These are phyloP conservation scores for Mallotus villosus DNA, from an alignment of 2,797 vertebrate genomes.

Conservation along the genomic window DNA sequence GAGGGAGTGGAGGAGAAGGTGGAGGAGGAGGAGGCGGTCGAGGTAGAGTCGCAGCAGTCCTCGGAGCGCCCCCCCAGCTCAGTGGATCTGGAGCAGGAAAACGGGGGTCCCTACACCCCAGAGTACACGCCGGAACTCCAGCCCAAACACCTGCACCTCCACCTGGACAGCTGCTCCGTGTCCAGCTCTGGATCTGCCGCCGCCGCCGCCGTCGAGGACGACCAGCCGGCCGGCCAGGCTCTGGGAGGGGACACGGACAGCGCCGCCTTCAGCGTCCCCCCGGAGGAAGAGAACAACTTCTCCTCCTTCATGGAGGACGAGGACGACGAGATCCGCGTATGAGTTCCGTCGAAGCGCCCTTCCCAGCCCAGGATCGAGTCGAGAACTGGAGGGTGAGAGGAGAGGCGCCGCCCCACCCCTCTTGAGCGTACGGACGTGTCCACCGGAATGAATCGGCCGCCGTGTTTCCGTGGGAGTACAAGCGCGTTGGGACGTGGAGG, in stretches of 20 bases:
- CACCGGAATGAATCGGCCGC: constrained; percentile 8
- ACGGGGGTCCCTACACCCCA: constrained; percentile 64
- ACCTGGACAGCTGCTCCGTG: constrained; percentile 82
- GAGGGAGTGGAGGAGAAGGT: constrained; percentile 24
- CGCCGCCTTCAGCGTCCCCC: constrained; percentile 70
- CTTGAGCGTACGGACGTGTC: constrained; percentile 5
- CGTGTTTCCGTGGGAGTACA: constrained; percentile 27
- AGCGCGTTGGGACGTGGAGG: constrained; percentile 33
- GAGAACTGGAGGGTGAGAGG: constrained; percentile 21
- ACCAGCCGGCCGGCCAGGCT: constrained; percentile 66
- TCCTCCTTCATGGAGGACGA: constrained; percentile 89
- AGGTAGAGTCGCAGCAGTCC: constrained; percentile 5
- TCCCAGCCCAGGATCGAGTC: not conserved
- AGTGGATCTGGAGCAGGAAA: constrained; percentile 64
- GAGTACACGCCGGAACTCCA: constrained; percentile 73
- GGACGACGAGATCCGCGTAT: constrained; percentile 93
- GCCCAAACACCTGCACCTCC: constrained; percentile 63
- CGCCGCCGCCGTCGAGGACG: constrained; percentile 62
- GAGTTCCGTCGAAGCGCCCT: constrained; percentile 44
- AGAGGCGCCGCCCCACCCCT: not conserved
- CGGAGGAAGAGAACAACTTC: constrained; percentile 83
- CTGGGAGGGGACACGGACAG: constrained; percentile 68
- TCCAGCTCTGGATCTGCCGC: constrained; percentile 84
- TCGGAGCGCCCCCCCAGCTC: constrained; percentile 37
- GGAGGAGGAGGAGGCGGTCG: constrained; percentile 17